Evolutionary conservation across 53 echinoderm and acorn worm species (phyloP).

Genomic region (Luidia sarsii): DNA sequence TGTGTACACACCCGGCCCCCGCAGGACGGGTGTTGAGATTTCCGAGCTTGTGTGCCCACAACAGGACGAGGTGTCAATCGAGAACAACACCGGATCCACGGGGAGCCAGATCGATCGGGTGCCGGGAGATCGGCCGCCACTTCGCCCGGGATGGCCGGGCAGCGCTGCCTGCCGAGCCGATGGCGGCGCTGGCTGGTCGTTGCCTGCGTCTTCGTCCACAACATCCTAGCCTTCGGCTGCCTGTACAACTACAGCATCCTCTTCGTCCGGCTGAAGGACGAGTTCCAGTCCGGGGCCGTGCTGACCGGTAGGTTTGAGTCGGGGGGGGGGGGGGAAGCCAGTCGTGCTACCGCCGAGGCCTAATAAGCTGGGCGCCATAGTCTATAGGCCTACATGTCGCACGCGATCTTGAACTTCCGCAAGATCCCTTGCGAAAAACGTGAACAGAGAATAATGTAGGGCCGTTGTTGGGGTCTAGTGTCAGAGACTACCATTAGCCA

Average conservation of each 20-base stretch:
- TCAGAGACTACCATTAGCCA: no score
- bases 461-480: no score
- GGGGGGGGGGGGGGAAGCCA: background rate
- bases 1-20: no score
- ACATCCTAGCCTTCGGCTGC: background rate
- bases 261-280: slow-evolving; percentile 13
- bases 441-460: no score
- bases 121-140: no score
- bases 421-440: background rate
- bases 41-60: no score
- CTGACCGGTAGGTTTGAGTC: background rate
- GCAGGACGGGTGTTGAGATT: no score
- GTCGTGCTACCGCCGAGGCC: background rate
- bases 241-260: slow-evolving; percentile 35
- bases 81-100: no score
- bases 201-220: background rate
- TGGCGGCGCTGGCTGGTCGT: slow-evolving; percentile 23
- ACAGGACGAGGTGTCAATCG: no score
- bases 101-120: no score
- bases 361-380: no score
- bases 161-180: background rate
- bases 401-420: background rate
- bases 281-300: slow-evolving; percentile 14
- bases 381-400: background rate
- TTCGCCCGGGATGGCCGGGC: background rate